Percentiles rank a stretch among this genome's conserved stretches.
phyloP scores from a whole-genome alignment of 1,140 invertebrate genomes.

The Drosophila equinoxialis region DNA sequence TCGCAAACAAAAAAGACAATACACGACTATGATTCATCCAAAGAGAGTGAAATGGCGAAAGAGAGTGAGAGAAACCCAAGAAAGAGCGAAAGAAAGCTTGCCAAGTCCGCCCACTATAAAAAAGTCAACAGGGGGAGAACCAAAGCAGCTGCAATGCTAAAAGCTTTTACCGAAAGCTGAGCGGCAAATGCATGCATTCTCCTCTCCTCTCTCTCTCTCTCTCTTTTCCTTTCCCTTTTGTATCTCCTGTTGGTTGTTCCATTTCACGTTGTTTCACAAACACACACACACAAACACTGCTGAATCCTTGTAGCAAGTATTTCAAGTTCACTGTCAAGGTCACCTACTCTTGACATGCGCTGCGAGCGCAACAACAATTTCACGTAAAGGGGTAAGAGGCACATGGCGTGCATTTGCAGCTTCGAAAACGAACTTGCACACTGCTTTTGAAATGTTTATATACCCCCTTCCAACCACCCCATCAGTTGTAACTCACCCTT shows the following conservation, averaged over 20 bases:
- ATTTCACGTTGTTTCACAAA: constrained; percentile 33
- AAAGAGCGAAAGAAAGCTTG: constrained; percentile 11
- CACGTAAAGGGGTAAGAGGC: constrained; percentile 12
- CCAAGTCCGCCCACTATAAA: background rate
- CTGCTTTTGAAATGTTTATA: constrained; percentile 43
- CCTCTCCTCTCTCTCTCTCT: background rate
- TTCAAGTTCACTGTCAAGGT: constrained; percentile 83
- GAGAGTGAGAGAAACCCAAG: background rate
- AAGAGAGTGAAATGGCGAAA: constrained; percentile 1
- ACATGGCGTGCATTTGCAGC: constrained; percentile 29
- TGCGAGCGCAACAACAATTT: constrained; percentile 33
- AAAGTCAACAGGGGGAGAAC: background rate
- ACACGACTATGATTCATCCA: constrained; percentile 60
- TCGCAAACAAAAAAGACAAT: constrained; percentile 43
- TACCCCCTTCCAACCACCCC: background rate
- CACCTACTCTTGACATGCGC: constrained; percentile 79
- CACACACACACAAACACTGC: constrained; percentile 12
- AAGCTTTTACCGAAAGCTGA: constrained; percentile 34
- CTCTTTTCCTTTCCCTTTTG: background rate
- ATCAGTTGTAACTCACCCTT: background rate
- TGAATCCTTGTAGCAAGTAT: constrained; percentile 80
- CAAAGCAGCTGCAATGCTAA: constrained; percentile 8
- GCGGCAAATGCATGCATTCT: constrained; percentile 16
- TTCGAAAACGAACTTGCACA: constrained; percentile 24
- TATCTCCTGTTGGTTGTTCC: constrained; percentile 11